Evolutionary conservation across 2,797 vertebrate species (phyloP).

Genomic region (Leuciscus waleckii): DNA sequence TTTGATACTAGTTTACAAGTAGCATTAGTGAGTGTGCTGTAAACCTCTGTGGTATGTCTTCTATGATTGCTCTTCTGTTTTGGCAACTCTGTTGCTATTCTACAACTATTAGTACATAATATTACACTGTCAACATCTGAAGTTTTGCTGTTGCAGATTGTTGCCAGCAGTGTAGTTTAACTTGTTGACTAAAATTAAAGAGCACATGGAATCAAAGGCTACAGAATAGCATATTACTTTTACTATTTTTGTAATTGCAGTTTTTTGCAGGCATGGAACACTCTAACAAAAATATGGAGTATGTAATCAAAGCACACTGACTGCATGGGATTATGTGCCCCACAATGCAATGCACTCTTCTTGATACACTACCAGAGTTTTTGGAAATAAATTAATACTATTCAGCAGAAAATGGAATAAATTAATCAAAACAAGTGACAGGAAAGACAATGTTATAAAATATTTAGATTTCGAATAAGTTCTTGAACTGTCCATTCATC

Average conservation of each 20-base stretch:
- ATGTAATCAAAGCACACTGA: not conserved
- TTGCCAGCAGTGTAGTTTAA: not conserved
- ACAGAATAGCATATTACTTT: not conserved
- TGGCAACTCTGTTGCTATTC: conserved; percentile 42
- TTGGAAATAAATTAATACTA: not conserved
- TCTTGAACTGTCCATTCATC: not conserved
- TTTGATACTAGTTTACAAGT: conserved; percentile 47
- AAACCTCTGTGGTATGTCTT: conserved; percentile 13
- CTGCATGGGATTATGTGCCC: not conserved
- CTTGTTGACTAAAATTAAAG: not conserved
- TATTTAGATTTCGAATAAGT: not conserved
- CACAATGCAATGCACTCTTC: not conserved
- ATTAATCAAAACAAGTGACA: not conserved
- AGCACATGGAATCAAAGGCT: not conserved
- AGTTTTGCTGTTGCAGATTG: conserved; percentile 19
- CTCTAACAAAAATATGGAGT: not conserved
- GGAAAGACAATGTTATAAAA: not conserved
- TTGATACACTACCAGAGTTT: not conserved
- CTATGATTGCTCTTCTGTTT: conserved; percentile 35
- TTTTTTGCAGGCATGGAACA: not conserved
- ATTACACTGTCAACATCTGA: conserved; percentile 30
- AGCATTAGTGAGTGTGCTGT: conserved; percentile 17
- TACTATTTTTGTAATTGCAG: not conserved
- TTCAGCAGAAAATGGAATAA: not conserved
- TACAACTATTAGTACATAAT: conserved; percentile 6